A percentile compares a stretch with the other conserved stretches of the same genome.
Evolutionary conservation across 2,113 vertebrate genomes (phyloP).

Genomic region (Rhinogobius similis): DNA sequence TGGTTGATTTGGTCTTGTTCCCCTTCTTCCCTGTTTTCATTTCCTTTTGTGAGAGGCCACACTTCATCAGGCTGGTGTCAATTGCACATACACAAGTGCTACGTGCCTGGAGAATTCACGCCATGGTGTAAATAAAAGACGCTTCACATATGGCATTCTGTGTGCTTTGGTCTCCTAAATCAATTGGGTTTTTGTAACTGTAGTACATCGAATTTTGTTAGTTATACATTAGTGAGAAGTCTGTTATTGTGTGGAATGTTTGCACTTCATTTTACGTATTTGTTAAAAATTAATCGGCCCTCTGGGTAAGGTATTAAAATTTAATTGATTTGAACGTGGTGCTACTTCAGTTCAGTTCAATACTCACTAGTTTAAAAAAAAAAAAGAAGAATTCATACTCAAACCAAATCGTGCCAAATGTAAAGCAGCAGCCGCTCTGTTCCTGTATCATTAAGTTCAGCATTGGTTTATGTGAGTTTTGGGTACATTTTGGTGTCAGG

Average conservation of each 20-base stretch:
- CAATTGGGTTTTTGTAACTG: neutral
- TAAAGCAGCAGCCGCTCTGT: too few relatives aligned
- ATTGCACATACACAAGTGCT: slow-evolving; percentile 16
- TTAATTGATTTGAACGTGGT: neutral
- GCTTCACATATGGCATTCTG: neutral
- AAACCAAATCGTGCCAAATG: too few relatives aligned
- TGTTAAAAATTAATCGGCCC: neutral
- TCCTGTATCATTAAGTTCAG: too few relatives aligned
- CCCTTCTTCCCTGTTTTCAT: slow-evolving; percentile 55
- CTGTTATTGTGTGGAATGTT: neutral
- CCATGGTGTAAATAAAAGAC: neutral
- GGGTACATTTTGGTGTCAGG: too few relatives aligned
- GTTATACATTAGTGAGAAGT: neutral
- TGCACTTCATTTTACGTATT: neutral
- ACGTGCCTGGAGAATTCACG: neutral
- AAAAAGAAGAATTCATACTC: too few relatives aligned
- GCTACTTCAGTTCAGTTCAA: too few relatives aligned
- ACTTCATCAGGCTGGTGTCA: neutral
- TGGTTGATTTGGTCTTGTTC: slow-evolving; percentile 53
- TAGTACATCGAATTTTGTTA: neutral
- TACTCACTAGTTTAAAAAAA: too few relatives aligned
- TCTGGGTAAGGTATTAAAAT: neutral
- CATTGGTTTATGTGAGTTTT: too few relatives aligned
- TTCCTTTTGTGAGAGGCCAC: slow-evolving; percentile 50
- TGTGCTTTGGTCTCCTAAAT: neutral